These are phyloP conservation scores for Melitaea athalia DNA, from an alignment of 2,888 invertebrate genomes.

Conservation along the genomic window DNA sequence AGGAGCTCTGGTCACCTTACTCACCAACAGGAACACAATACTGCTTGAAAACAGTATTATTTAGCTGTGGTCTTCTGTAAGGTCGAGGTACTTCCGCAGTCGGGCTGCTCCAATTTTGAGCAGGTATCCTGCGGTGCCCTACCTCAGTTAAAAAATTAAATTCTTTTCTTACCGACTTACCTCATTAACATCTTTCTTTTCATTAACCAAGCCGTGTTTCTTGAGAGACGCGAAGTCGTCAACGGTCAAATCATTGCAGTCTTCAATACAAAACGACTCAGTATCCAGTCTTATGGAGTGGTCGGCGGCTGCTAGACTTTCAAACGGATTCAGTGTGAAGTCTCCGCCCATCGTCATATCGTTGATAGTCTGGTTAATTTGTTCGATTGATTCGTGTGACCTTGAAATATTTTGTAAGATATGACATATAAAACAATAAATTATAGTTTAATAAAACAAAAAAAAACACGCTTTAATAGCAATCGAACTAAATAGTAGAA, in stretches of 20 bases:
- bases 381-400: slow-evolving; percentile 71
- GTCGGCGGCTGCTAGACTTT: slow-evolving; percentile 60
- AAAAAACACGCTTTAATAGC: too few species aligned
- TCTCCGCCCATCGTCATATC: slow-evolving; percentile 79
- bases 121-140: too few species aligned
- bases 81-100: too few species aligned
- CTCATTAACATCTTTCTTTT: slow-evolving; percentile 72
- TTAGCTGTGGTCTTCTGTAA: too few species aligned
- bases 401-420: slow-evolving; percentile 43
- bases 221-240: slow-evolving; percentile 76
- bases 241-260: slow-evolving; percentile 68
- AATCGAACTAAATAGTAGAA: too few species aligned
- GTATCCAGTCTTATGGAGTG: slow-evolving; percentile 72
- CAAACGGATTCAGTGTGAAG: slow-evolving; percentile 74
- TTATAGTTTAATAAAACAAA: too few species aligned
- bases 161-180: slow-evolving; percentile 48
- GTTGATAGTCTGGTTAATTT: slow-evolving; percentile 78
- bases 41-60: too few species aligned
- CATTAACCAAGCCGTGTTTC: slow-evolving; percentile 69
- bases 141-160: too few species aligned
- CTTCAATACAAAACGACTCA: slow-evolving; percentile 70
- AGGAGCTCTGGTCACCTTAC: too few species aligned
- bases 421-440: background rate
- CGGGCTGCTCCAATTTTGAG: too few species aligned
- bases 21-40: too few species aligned